These are phyloP conservation scores for Mythimna vitellina DNA, from an alignment of 2,888 invertebrate genomes.

Conservation along the genomic window DNA sequence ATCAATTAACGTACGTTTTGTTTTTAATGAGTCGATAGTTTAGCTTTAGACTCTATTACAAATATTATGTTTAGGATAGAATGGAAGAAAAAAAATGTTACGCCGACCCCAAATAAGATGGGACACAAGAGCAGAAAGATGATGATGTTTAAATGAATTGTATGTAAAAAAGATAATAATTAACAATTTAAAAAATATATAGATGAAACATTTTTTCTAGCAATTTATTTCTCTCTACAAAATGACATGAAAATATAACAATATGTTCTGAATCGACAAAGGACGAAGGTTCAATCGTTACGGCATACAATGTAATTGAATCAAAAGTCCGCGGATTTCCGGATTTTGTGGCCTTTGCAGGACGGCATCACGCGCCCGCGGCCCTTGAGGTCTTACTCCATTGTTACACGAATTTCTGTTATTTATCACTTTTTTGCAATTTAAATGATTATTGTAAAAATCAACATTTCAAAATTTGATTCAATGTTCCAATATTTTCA, in stretches of 20 bases:
- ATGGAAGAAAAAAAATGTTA: too few relatives aligned
- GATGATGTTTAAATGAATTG: too few relatives aligned
- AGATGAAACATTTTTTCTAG: background rate
- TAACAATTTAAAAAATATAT: too few relatives aligned
- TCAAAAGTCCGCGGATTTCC: constrained; percentile 62
- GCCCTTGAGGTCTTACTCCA: constrained; percentile 21
- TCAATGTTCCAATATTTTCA: background rate
- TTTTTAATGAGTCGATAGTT: background rate
- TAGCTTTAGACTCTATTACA: background rate
- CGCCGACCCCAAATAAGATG: too few relatives aligned
- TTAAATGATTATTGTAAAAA: background rate
- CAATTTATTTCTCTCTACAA: background rate
- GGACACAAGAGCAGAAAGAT: too few relatives aligned
- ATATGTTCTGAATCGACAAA: background rate
- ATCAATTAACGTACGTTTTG: background rate
- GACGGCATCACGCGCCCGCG: constrained; percentile 3
- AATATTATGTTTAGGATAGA: background rate
- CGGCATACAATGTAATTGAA: constrained; percentile 66
- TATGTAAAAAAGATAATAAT: too few relatives aligned
- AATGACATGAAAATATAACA: background rate
- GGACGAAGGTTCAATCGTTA: constrained; percentile 47
- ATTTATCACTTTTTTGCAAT: background rate
- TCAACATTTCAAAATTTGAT: background rate
- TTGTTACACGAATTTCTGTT: constrained; percentile 36
- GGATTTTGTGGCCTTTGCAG: constrained; percentile 42